Base-by-base conservation (phyloP, 2,797 vertebrate species). In the Hydrocynus forskahlii region DNA sequence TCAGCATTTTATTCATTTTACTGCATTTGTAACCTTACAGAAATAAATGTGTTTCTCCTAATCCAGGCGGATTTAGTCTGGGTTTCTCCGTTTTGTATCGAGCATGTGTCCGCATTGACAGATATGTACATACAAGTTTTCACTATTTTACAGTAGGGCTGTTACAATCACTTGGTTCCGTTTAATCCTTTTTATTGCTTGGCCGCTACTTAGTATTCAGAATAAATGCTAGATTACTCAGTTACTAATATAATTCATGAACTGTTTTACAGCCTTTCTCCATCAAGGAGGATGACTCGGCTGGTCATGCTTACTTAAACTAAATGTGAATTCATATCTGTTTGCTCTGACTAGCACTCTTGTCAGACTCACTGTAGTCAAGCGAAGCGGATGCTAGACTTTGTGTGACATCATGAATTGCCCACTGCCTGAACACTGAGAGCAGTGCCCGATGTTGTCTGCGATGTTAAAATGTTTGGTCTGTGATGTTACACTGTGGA, bases 401-500 rank as follows among this genome's bases (percentile, higher is more conserved):
- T 57, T 8, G 13, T 52, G 48, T 7, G 10, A 10, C 21, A 60
- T 9, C 57, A 23, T 12, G 8, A 60, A 60, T 12, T 23, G 57
- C 21, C 57, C 21, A 60, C 10, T 13, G 57, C 21, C 57, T 60
- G 57, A 60, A 12, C 9, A 43, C 67, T 68, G 48, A 50, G 17
- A 10, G 50, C 48, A 50, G 60, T 57, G 4, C 13, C 29, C 74
- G 76, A 78, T 74, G 7, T 54, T 59, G 25, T 54, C 38, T 35
- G 68, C 74, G 69, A 23, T n/a, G 14, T n/a, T 60, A 40, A 66
- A 29, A 5, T 59, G 79, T 29, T 23, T 23, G 43, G 54, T 75
- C 54, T 69, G 50, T 60, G 57, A 43, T 43, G 68, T 75, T 54
- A 73, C n/a, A 55, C 35, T 38, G 69, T 40, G 69, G 52, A 64